A percentile compares a stretch with the other conserved stretches of the same genome.
Evolutionary conservation across 1,140 invertebrate genomes (phyloP).

Genomic region (Papilio dardanus): DNA sequence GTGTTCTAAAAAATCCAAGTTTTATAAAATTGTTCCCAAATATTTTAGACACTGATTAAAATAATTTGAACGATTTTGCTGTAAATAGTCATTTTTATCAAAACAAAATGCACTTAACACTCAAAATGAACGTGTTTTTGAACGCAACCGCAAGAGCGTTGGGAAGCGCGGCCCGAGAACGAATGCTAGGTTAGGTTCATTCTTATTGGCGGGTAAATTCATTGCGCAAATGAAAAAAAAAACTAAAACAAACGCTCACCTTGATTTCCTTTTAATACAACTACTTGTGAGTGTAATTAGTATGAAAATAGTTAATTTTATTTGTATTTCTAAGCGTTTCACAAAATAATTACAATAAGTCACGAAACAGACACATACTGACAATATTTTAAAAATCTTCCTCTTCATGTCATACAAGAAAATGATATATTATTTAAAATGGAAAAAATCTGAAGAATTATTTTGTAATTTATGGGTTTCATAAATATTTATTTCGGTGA

Average conservation of each 20-base stretch:
- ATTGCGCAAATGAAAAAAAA: slow-evolving; percentile 39
- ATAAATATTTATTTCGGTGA: too few relatives aligned
- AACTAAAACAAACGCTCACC: slow-evolving; percentile 50
- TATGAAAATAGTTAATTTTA: neutral
- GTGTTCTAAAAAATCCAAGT: neutral
- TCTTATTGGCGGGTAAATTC: slow-evolving; percentile 47
- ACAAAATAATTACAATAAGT: neutral
- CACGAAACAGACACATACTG: neutral
- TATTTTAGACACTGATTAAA: slow-evolving; percentile 69
- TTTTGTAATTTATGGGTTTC: neutral
- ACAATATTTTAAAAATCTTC: neutral
- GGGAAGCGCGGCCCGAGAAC: slow-evolving; percentile 42
- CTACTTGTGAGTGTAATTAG: neutral
- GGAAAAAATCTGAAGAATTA: neutral
- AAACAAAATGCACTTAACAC: neutral
- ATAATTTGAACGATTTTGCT: slow-evolving; percentile 81
- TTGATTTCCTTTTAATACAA: slow-evolving; percentile 57
- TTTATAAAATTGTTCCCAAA: slow-evolving; percentile 33
- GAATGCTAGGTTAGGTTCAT: slow-evolving; percentile 50
- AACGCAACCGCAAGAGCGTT: slow-evolving; percentile 37
- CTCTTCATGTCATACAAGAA: neutral
- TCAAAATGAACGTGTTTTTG: slow-evolving; percentile 25
- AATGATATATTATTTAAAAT: neutral
- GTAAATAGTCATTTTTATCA: slow-evolving; percentile 75
- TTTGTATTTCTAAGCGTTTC: neutral